phyloP scores from a whole-genome alignment of 2,888 invertebrate species.

The Lasioglossum marginatum region DNA sequence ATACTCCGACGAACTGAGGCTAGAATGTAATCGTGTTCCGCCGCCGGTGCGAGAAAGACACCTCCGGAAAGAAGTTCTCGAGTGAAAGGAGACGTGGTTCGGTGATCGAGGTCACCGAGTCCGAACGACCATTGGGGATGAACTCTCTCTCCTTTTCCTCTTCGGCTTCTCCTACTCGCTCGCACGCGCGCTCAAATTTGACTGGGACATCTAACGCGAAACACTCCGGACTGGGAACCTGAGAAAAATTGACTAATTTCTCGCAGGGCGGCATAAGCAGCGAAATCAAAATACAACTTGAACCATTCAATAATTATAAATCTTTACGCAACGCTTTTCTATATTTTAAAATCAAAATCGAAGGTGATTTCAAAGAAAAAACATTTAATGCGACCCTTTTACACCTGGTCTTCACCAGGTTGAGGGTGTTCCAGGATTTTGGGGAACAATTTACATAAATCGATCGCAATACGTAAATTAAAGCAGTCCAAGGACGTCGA shows the following conservation, averaged over 20 bases:
- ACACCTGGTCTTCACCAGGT: not conserved
- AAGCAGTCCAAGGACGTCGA: too few species aligned
- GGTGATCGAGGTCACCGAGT: conserved; percentile 80
- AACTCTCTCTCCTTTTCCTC: conserved; percentile 65
- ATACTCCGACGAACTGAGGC: conserved; percentile 51
- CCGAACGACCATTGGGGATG: conserved; percentile 57
- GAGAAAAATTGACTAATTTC: not conserved
- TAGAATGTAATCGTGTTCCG: conserved; percentile 50
- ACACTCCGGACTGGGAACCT: too few species aligned
- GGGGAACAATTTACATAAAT: too few species aligned
- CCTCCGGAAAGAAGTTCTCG: conserved; percentile 78
- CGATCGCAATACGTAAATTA: too few species aligned
- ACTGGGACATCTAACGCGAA: too few species aligned
- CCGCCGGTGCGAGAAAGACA: conserved; percentile 68
- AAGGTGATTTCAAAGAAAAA: too few species aligned
- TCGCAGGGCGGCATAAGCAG: not conserved
- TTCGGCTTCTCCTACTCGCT: conserved; percentile 18
- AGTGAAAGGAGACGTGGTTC: conserved; percentile 82
- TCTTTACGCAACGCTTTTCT: too few species aligned
- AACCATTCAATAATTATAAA: too few species aligned
- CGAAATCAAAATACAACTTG: too few species aligned
- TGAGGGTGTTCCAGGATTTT: not conserved
- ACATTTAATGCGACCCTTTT: not conserved
- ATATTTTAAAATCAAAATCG: too few species aligned
- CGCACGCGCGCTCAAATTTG: not conserved